Evolutionary conservation across 2,888 invertebrate genomes (phyloP), one percentile per base, ranked within the genome.

Genomic region (Drosophila nr. medialis): DNA sequence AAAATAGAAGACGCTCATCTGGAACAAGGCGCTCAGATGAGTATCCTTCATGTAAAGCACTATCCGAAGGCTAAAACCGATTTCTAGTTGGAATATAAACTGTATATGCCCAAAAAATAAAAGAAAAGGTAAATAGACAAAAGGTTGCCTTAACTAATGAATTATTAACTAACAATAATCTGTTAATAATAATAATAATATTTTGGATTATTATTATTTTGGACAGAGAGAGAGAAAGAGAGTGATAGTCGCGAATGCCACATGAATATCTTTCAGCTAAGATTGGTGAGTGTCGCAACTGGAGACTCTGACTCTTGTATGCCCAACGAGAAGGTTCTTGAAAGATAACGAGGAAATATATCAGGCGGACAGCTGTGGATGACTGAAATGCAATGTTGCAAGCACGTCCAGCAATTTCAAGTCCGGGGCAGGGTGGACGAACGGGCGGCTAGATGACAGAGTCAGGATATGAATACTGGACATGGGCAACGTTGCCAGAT

Each of bases 361-460:
- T 56, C 45, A 29, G 50, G 11, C 50, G 10, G 50, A 50, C 50
- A 29, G 50, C 50, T 63, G 38, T 34, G 49, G 7, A 34, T 50
- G 54, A 40, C 32, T 32, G 56, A 68, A 68, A 68, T 68, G 68
- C 54, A 34, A 36, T 49, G 59, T 60, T 55, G 64, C 71, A 50
- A 55, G 40, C 71, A 65, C 71, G 58, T 64, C 59, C 62, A 65
- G 56, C 50, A 53, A 64, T 66, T 64, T 65, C n/a, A 40, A 67
- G 40, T 64, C 1, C 4, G 45, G 13, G 21, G n/a, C n/a, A 21
- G 11, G 40, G 13, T 45, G 45, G 45, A 21, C 21, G 15, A 45
- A 45, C 2, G 21, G 7, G 45, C 21, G 21, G 45, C 21, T 45
- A 45, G 21, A 45, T 45, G 45, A 24, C 45, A 45, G 15, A 21